Evolutionary conservation across 2,888 invertebrate genomes (phyloP).

Genomic region (Tanypteryx hageni): DNA sequence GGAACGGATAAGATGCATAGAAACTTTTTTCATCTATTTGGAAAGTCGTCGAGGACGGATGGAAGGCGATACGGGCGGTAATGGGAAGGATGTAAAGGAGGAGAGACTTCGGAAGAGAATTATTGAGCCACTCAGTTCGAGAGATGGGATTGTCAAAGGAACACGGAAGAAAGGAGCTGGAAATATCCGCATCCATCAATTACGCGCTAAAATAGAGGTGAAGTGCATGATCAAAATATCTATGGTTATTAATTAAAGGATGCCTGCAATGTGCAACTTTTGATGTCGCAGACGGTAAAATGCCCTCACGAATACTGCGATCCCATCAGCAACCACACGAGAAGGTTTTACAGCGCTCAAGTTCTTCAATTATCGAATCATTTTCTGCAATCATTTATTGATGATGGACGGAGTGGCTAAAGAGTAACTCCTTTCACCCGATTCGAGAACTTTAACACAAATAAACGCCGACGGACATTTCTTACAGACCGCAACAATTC

Average conservation of each 20-base stretch:
- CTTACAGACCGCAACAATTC: no score
- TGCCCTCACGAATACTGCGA: no score
- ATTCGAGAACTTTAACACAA: no score
- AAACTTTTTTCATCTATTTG: background rate
- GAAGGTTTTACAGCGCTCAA: no score
- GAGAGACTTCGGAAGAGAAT: background rate
- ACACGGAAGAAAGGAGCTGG: background rate
- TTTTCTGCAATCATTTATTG: no score
- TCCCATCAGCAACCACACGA: no score
- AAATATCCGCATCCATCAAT: background rate
- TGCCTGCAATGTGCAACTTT: background rate
- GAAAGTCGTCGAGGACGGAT: background rate
- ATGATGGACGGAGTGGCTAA: no score
- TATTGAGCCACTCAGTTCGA: background rate
- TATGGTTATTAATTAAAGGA: slow-evolving; percentile 3
- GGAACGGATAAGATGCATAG: background rate
- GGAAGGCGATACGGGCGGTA: background rate
- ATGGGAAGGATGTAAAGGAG: background rate
- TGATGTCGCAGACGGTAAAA: background rate
- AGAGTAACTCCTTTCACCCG: no score
- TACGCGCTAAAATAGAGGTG: background rate
- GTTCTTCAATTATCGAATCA: no score
- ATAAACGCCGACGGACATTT: no score
- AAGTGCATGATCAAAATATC: background rate
- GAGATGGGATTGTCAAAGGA: background rate